Base-by-base conservation (phyloP, 2,888 invertebrate species). In the Apodemia hepburni region DNA sequence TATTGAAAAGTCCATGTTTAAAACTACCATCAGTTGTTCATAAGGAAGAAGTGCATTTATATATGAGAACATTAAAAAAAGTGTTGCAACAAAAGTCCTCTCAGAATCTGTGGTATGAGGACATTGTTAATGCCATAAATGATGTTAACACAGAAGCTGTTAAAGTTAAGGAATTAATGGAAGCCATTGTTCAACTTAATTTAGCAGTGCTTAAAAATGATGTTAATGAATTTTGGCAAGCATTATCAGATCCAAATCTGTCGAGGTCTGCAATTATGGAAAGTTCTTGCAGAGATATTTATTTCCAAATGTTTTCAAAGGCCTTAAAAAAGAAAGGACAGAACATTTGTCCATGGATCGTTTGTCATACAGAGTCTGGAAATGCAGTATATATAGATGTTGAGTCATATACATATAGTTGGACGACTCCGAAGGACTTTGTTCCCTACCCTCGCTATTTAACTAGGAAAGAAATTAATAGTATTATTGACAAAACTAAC, bases 21-120 rank as follows among this genome's bases (percentile, higher is more conserved):
- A 92, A 92, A 70, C 73, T 92, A 17, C 70, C 84, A 6, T 78
- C 80, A 51, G 75, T 84, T 6, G 75, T 90, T 51, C 87, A 85
- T 58, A 87, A 86, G 66, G 87, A 89, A 22, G 92, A 94, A 74
- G 84, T 85, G 27, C 80, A 90, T 60, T 80, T 94, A 8, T 93
- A 93, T 71, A 77, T 93, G 70, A 85, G 91, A 63, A 84, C 92
- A 69, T 81, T 94, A 49, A 92, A 92, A 71, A 91, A 87, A 69
- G 83, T 84, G 59, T 77, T 92, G 29, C 72, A 84, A n/a, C 85
- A 84, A 27, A 92, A 93, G 66, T 92, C 93, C 69, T 92, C 92
- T 18, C 89, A 92, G 66, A 93, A 92, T 66, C 80, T 94, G 7
- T 94, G 93, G 93, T 80, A 93, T 60, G 93, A 94, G 66, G 94